Base-by-base conservation (phyloP, 1,140 invertebrate genomes). In the Tetragnatha versicolor region DNA sequence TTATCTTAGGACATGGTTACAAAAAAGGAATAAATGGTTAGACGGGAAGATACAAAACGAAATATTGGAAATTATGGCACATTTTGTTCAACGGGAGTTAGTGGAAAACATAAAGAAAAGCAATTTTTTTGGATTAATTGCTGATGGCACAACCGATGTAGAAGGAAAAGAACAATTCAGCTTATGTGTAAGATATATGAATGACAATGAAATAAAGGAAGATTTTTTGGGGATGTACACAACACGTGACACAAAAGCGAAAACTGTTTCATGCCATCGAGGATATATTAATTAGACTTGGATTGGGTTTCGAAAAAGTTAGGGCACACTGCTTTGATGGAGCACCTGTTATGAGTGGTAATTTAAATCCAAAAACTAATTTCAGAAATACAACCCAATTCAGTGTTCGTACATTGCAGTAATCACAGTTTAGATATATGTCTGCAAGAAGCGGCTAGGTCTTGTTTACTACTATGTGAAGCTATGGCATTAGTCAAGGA, bases 51-150 rank as follows among this genome's bases (percentile, higher is more conserved):
- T 63, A 3, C 2, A 63, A 63, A 63, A 63, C 7, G 60, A 63
- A 63, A 63, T 63, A n/a, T 14, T 63, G 17, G 60, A 63, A 63
- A 4, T 63, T 31, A 63, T 63, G 60, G 60, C 33, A 3, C 60
- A 63, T 35, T 63, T 12, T n/a, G 60, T 63, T 35, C 60, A 63
- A 31, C 25, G 60, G 25, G 25, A 63, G 60, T 63, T 63, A 22
- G 60, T 63, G 33, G 14, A 35, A 9, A 31, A 63, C 17, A 17
- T 63, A 2, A 63, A 63, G 1, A 12, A 58, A 58, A 58, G 27
- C 2, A n/a, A 14, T 58, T 58, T 2, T 29, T 25, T 58, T n/a
- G 53, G 53, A 22, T n/a, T 58, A 12, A 58, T 58, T 12, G 53
- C 53, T 12, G 53, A 58, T 58, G 53, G 53, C 27, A 58, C 53